Percentiles rank a stretch among this genome's conserved stretches.
phyloP scores from a whole-genome alignment of 2,797 vertebrate species.

The Cirrhinus mrigala region DNA sequence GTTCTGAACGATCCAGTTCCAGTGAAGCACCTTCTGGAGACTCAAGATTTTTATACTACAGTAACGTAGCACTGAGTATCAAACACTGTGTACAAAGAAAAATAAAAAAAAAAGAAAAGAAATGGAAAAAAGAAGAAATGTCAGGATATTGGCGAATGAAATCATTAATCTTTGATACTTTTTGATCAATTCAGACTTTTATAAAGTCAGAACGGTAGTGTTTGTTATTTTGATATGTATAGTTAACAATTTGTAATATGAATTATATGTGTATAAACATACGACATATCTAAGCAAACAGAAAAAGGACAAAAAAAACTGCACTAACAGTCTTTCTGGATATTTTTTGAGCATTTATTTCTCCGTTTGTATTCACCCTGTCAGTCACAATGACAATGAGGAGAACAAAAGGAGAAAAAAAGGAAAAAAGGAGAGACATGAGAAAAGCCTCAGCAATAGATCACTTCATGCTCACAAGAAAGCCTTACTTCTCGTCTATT shows the following conservation, averaged over 20 bases:
- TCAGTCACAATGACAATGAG: constrained; percentile 13
- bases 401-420: background rate
- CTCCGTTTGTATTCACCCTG: constrained; percentile 19
- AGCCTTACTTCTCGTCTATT: constrained; percentile 23
- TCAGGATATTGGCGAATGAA: constrained; percentile 64
- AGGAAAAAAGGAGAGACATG: constrained; percentile 22
- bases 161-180: constrained; percentile 72
- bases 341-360: constrained; percentile 61
- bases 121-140: constrained; percentile 65
- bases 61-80: constrained; percentile 93
- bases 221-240: constrained; percentile 67
- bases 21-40: constrained; percentile 77
- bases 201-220: constrained; percentile 81
- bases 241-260: constrained; percentile 71
- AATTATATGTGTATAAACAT: constrained; percentile 74
- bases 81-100: constrained; percentile 82
- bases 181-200: constrained; percentile 78
- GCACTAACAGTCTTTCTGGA: constrained; percentile 82
- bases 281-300: constrained; percentile 77
- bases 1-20: constrained; percentile 51
- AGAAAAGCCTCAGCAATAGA: constrained; percentile 30
- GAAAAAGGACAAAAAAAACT: constrained; percentile 71
- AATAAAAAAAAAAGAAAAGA: constrained; percentile 58
- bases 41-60: constrained; percentile 82
- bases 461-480: background rate